phyloP scores from a whole-genome alignment of 2,888 invertebrate species.

The Clostera curtula region DNA sequence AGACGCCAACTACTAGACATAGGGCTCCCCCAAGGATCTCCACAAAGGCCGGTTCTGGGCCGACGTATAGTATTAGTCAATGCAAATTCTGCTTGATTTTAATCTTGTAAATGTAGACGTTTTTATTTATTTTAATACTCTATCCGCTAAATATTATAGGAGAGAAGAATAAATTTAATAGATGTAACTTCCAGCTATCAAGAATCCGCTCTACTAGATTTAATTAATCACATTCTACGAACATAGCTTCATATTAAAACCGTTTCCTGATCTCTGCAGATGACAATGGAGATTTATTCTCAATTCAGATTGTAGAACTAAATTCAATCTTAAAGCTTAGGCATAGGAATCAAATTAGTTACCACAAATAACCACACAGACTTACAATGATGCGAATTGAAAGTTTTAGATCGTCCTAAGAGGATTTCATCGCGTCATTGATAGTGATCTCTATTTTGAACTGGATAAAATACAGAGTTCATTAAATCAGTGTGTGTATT shows the following conservation, averaged over 20 bases:
- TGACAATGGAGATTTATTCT: conserved; percentile 46
- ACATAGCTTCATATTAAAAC: conserved; percentile 44
- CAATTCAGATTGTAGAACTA: conserved; percentile 9
- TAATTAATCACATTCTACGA: conserved; percentile 45
- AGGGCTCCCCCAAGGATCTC: too few species aligned
- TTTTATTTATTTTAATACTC: too few species aligned
- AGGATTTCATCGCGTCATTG: conserved; percentile 4
- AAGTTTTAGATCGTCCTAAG: conserved; percentile 26
- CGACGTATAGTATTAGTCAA: too few species aligned
- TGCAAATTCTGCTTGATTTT: too few species aligned
- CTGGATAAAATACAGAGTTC: conserved; percentile 10
- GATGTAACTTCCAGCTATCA: too few species aligned
- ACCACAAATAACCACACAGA: conserved; percentile 22
- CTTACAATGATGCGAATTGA: conserved; percentile 37
- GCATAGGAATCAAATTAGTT: conserved; percentile 29
- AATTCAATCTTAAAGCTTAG: conserved; percentile 21
- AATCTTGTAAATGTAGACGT: too few species aligned
- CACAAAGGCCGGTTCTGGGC: too few species aligned
- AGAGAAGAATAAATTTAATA: too few species aligned
- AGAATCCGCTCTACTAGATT: conserved; percentile 20
- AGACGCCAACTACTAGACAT: too few species aligned
- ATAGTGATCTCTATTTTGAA: conserved; percentile 4
- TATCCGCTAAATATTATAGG: too few species aligned
- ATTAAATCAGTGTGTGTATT: conserved; percentile 3
- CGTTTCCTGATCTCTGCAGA: conserved; percentile 45